A percentile compares a stretch with the other conserved stretches of the same genome.
Conservation (phyloP, 1,140 invertebrate genomes). For the Lepidurus arcticus region DNA sequence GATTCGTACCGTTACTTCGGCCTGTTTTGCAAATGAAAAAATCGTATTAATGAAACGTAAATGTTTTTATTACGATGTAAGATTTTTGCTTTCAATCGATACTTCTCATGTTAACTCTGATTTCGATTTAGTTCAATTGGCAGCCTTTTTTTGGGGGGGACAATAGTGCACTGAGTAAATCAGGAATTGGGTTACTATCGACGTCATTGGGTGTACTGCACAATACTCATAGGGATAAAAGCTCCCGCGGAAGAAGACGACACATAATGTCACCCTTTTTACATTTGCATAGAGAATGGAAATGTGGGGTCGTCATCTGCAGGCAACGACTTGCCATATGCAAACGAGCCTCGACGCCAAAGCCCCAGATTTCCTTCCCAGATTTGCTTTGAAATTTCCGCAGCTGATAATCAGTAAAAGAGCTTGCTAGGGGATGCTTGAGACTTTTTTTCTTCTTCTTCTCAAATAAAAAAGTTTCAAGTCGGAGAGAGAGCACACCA, state of each 20-base stretch:
- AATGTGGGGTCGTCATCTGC: slow-evolving; percentile 12
- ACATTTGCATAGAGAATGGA: not conserved
- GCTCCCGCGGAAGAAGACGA: not conserved
- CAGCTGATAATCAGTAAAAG: slow-evolving; percentile 6
- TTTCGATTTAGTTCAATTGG: no score
- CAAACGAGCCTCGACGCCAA: not conserved
- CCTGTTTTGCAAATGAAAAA: no score
- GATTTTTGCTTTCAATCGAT: no score
- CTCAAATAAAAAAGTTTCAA: not conserved
- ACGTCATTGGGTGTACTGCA: not conserved
- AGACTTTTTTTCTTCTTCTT: not conserved
- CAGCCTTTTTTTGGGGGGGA: no score
- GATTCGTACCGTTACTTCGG: no score
- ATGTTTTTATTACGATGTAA: no score
- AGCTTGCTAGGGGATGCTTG: not conserved
- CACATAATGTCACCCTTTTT: slow-evolving; percentile 6
- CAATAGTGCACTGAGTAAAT: no score
- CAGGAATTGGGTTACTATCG: not conserved
- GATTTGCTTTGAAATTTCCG: slow-evolving; percentile 19
- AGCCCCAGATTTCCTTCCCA: not conserved
- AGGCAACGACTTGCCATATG: slow-evolving; percentile 13
- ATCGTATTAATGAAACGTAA: no score
- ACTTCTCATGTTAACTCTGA: no score
- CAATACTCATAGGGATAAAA: not conserved
- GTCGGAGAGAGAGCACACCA: not conserved